Conservation (phyloP, 2,888 invertebrate genomes). For the Hirtodrosophila cameraria region DNA sequence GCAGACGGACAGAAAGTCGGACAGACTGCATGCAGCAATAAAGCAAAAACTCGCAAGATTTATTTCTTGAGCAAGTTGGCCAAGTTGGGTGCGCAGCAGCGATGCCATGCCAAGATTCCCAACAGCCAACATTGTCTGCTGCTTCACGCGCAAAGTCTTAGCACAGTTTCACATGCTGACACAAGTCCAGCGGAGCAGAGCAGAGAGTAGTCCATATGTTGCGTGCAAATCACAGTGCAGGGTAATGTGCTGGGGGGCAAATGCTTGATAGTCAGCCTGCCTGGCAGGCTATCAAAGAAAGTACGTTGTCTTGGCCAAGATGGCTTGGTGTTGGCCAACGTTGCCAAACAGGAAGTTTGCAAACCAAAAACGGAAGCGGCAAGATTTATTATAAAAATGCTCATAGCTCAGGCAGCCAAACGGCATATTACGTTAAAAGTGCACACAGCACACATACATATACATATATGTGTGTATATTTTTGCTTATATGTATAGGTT, state of each 20-base stretch:
- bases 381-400: conserved; percentile 81
- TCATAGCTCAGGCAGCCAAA: conserved; percentile 74
- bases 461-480: conserved; percentile 19
- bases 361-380: conserved; percentile 79
- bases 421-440: conserved; percentile 79
- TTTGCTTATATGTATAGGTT: conserved; percentile 29
- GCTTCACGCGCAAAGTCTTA: conserved; percentile 46
- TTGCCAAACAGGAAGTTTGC: conserved; percentile 79
- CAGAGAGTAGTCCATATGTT: conserved; percentile 66
- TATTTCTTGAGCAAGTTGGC: conserved; percentile 67
- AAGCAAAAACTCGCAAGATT: conserved; percentile 76
- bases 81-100: conserved; percentile 35
- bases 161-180: conserved; percentile 36
- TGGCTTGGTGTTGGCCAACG: conserved; percentile 36
- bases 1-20: conserved; percentile 2
- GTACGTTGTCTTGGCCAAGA: conserved; percentile 57
- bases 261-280: too few relatives aligned
- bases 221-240: conserved; percentile 75
- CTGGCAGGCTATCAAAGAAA: conserved; percentile 40
- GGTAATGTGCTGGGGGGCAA: conserved; percentile 13
- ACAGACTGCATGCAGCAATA: conserved; percentile 65
- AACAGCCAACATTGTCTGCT: conserved; percentile 37
- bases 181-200: conserved; percentile 24
- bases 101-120: conserved; percentile 43
- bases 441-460: conserved; percentile 44